Conservation (phyloP, 1,140 invertebrate species). For the Apis mellifera region DNA sequence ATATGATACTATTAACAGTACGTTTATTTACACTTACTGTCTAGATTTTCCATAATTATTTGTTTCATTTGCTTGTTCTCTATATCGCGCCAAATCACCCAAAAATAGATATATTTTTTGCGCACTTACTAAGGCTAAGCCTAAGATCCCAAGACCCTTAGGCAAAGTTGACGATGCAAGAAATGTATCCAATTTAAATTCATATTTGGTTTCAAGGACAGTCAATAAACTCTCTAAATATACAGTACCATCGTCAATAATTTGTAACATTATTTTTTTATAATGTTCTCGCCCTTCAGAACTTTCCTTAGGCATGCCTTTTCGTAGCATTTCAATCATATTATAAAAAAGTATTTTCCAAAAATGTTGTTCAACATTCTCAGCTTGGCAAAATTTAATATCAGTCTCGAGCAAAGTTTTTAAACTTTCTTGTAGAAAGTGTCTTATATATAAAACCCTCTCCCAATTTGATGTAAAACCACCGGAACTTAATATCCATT, state of each 20-base stretch:
- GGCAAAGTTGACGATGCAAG: conserved; percentile 80
- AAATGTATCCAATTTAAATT: conserved; percentile 86
- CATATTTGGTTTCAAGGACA: conserved; percentile 87
- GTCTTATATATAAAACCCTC: conserved; percentile 79
- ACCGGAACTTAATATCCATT: conserved; percentile 81
- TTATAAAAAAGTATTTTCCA: conserved; percentile 97
- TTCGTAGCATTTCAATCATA: conserved; percentile 91
- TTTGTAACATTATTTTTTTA: conserved; percentile 86
- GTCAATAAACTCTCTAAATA: conserved; percentile 91
- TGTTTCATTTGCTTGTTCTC: conserved; percentile 91
- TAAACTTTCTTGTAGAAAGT: conserved; percentile 87
- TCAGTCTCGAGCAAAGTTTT: conserved; percentile 89
- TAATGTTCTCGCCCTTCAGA: conserved; percentile 81
- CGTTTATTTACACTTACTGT: conserved; percentile 81
- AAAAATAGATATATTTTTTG: conserved; percentile 95
- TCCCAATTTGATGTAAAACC: conserved; percentile 80
- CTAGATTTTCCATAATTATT: conserved; percentile 93
- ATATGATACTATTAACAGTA: conserved; percentile 33
- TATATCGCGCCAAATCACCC: conserved; percentile 95
- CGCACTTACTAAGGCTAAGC: conserved; percentile 90
- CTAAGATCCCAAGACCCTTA: conserved; percentile 85
- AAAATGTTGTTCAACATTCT: conserved; percentile 94
- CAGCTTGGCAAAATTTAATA: conserved; percentile 92
- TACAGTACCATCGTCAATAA: conserved; percentile 90
- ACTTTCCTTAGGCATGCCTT: conserved; percentile 83